Evolutionary conservation across 2,888 invertebrate genomes (phyloP).

Genomic region (Sinelater perroti): DNA sequence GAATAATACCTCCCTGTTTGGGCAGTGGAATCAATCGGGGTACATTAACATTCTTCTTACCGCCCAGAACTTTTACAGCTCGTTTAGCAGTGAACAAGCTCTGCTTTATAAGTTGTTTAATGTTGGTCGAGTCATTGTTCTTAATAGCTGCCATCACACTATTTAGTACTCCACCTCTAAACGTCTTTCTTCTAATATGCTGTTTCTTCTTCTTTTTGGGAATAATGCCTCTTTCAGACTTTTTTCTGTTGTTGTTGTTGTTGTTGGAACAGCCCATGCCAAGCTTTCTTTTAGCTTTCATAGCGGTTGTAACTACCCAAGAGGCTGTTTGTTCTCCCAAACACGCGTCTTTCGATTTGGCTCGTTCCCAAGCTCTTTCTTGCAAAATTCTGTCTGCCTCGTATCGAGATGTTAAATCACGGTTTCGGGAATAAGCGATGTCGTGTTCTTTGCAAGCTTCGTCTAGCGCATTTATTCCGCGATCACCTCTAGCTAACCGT

Average conservation of each 20-base stretch:
- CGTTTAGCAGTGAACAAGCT: constrained; percentile 10
- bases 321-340: constrained; percentile 50
- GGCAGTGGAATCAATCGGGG: constrained; percentile 48
- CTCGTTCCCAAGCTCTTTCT: constrained; percentile 49
- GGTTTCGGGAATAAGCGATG: constrained; percentile 41
- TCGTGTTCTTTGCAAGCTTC: constrained; percentile 47
- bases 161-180: too few relatives aligned
- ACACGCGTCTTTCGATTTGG: constrained; percentile 47
- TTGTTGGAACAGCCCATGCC: too few relatives aligned
- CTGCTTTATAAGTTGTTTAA: too few relatives aligned
- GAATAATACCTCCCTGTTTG: constrained; percentile 51
- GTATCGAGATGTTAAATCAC: constrained; percentile 44
- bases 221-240: too few relatives aligned
- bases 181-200: too few relatives aligned
- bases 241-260: too few relatives aligned
- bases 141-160: too few relatives aligned
- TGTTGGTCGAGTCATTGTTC: too few relatives aligned
- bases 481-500: constrained; percentile 47
- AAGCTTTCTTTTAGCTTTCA: constrained; percentile 42
- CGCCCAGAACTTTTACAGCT: neutral
- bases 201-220: too few relatives aligned
- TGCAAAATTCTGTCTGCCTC: constrained; percentile 52
- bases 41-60: constrained; percentile 16
- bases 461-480: constrained; percentile 45
- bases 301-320: constrained; percentile 46